These are phyloP conservation scores for Rhea pennata DNA, from an alignment of 2,113 vertebrate species.

Conservation along the genomic window DNA sequence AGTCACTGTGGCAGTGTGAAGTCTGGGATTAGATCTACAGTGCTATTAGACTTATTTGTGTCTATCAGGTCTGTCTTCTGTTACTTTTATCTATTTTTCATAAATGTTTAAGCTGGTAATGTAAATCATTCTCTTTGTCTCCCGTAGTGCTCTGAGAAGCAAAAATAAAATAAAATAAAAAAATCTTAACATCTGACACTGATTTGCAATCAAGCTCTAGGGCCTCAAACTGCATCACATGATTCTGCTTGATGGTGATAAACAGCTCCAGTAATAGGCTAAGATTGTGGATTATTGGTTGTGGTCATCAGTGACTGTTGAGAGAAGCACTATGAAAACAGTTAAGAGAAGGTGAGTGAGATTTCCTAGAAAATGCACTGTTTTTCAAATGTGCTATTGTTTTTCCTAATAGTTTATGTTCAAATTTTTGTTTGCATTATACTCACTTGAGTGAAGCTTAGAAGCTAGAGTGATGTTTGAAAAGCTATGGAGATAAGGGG, in stretches of 20 bases:
- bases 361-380: not conserved
- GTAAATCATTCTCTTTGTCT: not conserved
- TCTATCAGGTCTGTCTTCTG: not conserved
- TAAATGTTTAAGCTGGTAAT: constrained; percentile 15
- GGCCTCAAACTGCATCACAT: not conserved
- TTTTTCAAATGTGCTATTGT: not conserved
- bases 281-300: not conserved
- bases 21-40: not conserved
- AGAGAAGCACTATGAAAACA: not conserved
- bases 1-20: constrained; percentile 37
- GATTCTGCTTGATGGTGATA: not conserved
- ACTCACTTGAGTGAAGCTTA: not conserved
- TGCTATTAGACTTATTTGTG: constrained; percentile 10
- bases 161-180: not conserved
- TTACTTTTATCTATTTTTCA: constrained; percentile 22
- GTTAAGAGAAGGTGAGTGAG: not conserved
- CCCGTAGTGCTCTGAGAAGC: not conserved
- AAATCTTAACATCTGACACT: not conserved
- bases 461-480: not conserved
- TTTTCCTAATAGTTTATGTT: not conserved
- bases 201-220: constrained; percentile 45
- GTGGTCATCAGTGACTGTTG: not conserved
- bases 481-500: not conserved
- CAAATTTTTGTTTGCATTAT: not conserved
- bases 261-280: not conserved